Conservation (phyloP, 2,113 vertebrate genomes). For the Notothenia rossii region DNA sequence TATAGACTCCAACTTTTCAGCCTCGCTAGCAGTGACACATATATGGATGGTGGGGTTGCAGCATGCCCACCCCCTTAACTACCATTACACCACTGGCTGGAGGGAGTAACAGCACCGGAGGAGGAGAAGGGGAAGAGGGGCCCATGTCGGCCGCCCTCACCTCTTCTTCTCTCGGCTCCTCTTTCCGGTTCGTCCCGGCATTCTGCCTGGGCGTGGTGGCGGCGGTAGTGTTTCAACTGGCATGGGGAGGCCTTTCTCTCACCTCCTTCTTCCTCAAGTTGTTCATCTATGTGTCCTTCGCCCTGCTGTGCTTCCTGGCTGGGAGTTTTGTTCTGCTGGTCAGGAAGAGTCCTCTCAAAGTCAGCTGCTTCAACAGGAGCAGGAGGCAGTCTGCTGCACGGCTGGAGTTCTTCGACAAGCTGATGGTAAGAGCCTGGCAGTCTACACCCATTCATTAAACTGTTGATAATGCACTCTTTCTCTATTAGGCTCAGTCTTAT, state of each 20-base stretch:
- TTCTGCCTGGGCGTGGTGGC: conserved; percentile 80
- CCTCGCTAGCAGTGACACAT: conserved; percentile 54
- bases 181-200: conserved; percentile 77
- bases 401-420: conserved; percentile 78
- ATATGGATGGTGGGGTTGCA: conserved; percentile 80
- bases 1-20: conserved; percentile 42
- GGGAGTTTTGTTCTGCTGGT: conserved; percentile 81
- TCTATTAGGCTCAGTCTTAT: too few species aligned
- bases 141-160: conserved; percentile 69
- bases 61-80: conserved; percentile 74
- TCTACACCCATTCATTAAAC: background rate
- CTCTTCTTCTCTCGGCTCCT: conserved; percentile 53
- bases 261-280: conserved; percentile 85
- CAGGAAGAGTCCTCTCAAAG: conserved; percentile 81
- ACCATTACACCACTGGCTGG: conserved; percentile 67
- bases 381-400: conserved; percentile 63
- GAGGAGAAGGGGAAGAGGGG: conserved; percentile 55
- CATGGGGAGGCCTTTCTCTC: conserved; percentile 81
- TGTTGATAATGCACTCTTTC: background rate
- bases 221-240: conserved; percentile 80
- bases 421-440: conserved; percentile 77
- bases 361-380: conserved; percentile 74
- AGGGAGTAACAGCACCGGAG: conserved; percentile 70
- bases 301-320: conserved; percentile 82
- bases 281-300: conserved; percentile 85